These are phyloP conservation scores for Lasioglossum albipes DNA, from an alignment of 1,140 invertebrate genomes.

Conservation along the genomic window DNA sequence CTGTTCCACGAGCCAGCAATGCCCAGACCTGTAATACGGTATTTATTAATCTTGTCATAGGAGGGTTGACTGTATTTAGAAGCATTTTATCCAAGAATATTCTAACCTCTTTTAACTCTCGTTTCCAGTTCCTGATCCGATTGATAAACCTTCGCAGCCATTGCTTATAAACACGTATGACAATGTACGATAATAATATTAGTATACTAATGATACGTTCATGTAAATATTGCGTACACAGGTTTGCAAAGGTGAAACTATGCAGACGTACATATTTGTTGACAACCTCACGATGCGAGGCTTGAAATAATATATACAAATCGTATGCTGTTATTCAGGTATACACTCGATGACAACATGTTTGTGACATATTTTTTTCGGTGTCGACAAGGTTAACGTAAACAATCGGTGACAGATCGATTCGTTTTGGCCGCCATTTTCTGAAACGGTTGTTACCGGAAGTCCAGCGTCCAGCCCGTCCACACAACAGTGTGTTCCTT, in stretches of 20 bases:
- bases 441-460: slow-evolving; percentile 61
- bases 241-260: neutral
- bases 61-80: neutral
- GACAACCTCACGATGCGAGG: neutral
- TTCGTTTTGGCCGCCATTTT: slow-evolving; percentile 53
- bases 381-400: neutral
- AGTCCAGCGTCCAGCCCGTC: slow-evolving; percentile 55
- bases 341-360: neutral
- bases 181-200: neutral
- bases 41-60: too few relatives aligned
- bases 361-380: neutral
- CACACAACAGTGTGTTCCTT: slow-evolving; percentile 40
- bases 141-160: slow-evolving; percentile 76
- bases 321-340: neutral
- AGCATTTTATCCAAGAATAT: slow-evolving; percentile 12
- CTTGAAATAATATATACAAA: neutral
- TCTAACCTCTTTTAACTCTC: slow-evolving; percentile 86
- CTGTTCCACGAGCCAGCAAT: too few relatives aligned
- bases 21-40: too few relatives aligned
- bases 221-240: neutral
- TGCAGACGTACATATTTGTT: neutral
- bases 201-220: neutral
- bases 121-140: slow-evolving; percentile 85
- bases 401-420: neutral
- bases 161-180: slow-evolving; percentile 25